Conservation (phyloP, 2,797 vertebrate genomes). For the Urocyon cinereoargenteus region DNA sequence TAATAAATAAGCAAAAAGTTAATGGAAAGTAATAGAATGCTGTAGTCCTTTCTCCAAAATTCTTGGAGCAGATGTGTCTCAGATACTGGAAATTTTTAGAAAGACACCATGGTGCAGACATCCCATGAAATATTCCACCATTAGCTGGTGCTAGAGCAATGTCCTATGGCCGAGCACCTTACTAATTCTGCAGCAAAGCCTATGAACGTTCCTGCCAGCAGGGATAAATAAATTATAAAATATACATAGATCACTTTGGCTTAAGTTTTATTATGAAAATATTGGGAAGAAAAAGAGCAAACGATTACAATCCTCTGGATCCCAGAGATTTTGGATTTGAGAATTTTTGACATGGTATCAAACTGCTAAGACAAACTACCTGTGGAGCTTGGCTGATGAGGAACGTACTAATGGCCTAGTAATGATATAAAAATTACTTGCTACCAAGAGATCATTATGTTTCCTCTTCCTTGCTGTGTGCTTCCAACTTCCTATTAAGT, state of each 20-base stretch:
- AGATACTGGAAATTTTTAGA: background rate
- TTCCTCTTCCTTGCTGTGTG: background rate
- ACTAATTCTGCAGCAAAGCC: background rate
- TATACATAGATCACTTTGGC: background rate
- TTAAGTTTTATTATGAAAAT: constrained; percentile 24
- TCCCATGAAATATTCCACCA: too few relatives aligned
- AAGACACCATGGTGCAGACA: background rate
- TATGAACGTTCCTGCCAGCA: background rate
- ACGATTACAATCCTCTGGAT: background rate
- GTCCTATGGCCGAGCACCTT: background rate
- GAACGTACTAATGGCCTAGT: background rate
- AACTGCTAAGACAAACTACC: background rate
- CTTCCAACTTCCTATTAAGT: background rate
- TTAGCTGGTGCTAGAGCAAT: background rate
- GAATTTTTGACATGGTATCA: background rate
- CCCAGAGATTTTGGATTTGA: background rate
- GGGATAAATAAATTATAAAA: background rate
- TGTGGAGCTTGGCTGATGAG: background rate
- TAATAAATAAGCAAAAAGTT: background rate
- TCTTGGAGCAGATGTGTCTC: background rate
- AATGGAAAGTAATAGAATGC: background rate
- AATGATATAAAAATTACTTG: background rate
- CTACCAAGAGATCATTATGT: background rate
- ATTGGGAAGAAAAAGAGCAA: background rate
- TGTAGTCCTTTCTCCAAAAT: background rate